Base-by-base conservation (phyloP, 1,140 invertebrate species). In the Psix sp. region DNA sequence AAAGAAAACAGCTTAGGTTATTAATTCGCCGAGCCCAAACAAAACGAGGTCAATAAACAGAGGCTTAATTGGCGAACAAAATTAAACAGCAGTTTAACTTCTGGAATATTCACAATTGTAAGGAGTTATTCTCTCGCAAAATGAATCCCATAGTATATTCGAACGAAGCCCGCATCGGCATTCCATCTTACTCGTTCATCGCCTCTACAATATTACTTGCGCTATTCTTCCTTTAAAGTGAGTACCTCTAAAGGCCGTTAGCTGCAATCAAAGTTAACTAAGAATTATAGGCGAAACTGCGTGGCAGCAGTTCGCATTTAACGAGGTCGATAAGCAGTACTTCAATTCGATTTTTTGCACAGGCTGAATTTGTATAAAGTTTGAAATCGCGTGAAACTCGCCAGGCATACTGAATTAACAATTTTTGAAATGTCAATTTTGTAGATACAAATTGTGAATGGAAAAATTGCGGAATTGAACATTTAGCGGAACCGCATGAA, bases 191-290 rank as follows among this genome's bases (percentile, higher is more conserved):
- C 43, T 21, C 31, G 46, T 39, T 54, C 63, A 56, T 33, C 54
- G 43, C 40, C 49, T 56, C 16, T 56, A 46, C 62, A 62, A 56
- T 48, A 63, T 78, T 68, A 43, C 52, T 71, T 68, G 71, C 62
- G n/a, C n/a, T n/a, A 66, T 74, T 76, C 72, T 73, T 59, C 80
- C 79, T 81, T 82, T 80, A 80, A 82, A 82, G 77, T 77, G 75
- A 79, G 77, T 77, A 81, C 83, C 77, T 82, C 81, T 74, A 68
- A 82, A 77, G 81, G 82, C 82, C 83, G 83, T 85, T 85, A 84
- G 80, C 79, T 85, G 80, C 84, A 86, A 86, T 86, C 84, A 85
- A 85, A 85, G 83, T 85, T 86, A 84, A 84, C 79, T 80, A 81
- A 70, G 77, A 84, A 81, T 84, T 84, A 82, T 82, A 78, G 80